Evolutionary conservation across 2,797 vertebrate species (phyloP), one percentile per base, ranked within the genome.

Genomic region (Enteromius anoplus): DNA sequence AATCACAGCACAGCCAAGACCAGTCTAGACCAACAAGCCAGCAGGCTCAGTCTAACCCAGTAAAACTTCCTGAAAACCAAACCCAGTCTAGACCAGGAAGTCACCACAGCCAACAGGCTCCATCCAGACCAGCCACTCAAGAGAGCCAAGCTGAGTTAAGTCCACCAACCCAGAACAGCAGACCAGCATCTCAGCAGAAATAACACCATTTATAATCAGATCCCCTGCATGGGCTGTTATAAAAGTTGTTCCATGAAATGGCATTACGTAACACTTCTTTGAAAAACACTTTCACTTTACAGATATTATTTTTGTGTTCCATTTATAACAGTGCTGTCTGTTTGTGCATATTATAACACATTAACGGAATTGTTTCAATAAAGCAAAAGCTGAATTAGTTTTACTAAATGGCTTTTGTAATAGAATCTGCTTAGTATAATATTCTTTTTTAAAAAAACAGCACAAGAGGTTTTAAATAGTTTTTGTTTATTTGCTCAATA

Each of bases 401-500:
- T 83, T 69, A 76, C 34, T 68, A 55, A 75, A 75, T 82, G 49
- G 37, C 32, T 82, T 75, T 82, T 68, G 47, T 82, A 75, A 55
- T 68, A 72, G 34, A 75, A 82, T 82, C 62, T 45, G 15, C 42
- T 75, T 45, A 53, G 32, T 42, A 65, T 64, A 23, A 26, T 29
- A 66, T 29, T 26, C 1, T 53, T 17, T 4, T 2, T 19, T 37
- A 75, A 47, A 26, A 76, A 29, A 42, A 75, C 45, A 66, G 21
- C 23, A 19, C 49, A 55, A 83, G 40, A 83, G 55, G 55, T 53
- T 70, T 85, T 82, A 19, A 78, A 75, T 78, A 80, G 58, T 32
- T 70, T 86, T 84, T 84, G 78, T 87, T 88, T 78, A 85, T 77
- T 83, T 85, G 68, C 60, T 85, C 34, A 84, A 75, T 72, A 73